These are phyloP conservation scores for Anolis carolinensis DNA, from an alignment of 2,113 vertebrate species.

Conservation along the genomic window DNA sequence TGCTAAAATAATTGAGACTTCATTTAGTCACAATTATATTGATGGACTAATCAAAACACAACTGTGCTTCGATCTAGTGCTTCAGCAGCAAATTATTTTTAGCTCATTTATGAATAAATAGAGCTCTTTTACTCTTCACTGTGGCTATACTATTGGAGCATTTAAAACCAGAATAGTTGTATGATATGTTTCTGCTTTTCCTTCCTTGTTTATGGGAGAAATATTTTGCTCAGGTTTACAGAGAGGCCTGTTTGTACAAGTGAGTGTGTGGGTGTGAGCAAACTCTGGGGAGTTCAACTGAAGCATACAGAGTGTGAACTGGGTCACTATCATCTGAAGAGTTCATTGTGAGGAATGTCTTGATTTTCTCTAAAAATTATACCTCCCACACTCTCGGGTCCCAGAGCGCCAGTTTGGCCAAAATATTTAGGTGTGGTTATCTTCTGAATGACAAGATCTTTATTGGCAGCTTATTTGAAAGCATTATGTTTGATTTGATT, in stretches of 20 bases:
- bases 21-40: not conserved
- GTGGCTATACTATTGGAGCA: not conserved
- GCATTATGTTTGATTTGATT: not conserved
- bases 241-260: conserved; percentile 1
- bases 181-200: not conserved
- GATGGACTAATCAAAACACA: too few relatives aligned
- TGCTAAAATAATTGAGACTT: not conserved
- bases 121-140: not conserved
- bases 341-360: not conserved
- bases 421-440: conserved; percentile 19
- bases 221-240: not conserved
- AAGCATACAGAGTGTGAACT: not conserved
- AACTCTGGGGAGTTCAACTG: not conserved
- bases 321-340: conserved; percentile 2
- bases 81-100: not conserved
- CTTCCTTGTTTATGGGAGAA: conserved; percentile 3
- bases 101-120: not conserved
- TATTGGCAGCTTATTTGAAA: not conserved
- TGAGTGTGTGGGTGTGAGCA: not conserved
- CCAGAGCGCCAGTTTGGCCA: not conserved
- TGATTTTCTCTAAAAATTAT: not conserved
- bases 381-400: not conserved
- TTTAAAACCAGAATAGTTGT: not conserved
- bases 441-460: not conserved
- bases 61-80: not conserved